Evolutionary conservation across 2,888 invertebrate genomes (phyloP), one percentile per base, ranked within the genome.

Genomic region (Morpho helenor): DNA sequence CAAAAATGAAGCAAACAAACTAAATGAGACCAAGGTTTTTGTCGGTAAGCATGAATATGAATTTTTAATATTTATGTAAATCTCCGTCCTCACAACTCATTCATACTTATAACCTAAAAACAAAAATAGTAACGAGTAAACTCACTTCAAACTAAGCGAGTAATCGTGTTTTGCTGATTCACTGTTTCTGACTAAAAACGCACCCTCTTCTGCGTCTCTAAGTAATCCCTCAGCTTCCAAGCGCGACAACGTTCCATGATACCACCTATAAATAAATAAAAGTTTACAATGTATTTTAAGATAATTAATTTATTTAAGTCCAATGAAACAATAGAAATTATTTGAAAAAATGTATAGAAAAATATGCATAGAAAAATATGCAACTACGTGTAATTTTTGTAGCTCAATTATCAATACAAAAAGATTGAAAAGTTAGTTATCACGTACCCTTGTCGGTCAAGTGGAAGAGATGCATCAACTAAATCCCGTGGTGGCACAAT

Each of bases 141-240:
- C 96, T 94, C 92, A 98, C 98, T 98, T 98, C 70, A 98, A 92
- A 68, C 98, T 98, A 59, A 98, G 92, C 9, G 98, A 98, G 83
- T 97, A 98, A 86, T 98, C 98, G 78, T 96, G 95, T 81, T 96
- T 96, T 52, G 96, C 96, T 58, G 97, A 97, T 86, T 98, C 98
- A 81, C 98, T 98, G 81, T 97, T 97, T 70, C 99, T 92, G 59
- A 99, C 98, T 71, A 99, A 92, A 85, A 98, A 99, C 74, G 97
- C 97, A 65, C 98, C 98, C 89, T 98, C 98, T 67, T 94, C 92
- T 53, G 96, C 93, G 56, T 96, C 93, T 71, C 96, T 91, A 52
- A 99, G 91, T 66, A 97, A 94, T 77, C 94, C 94, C 87, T 99
- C 98, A 50, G 98, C 98, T 84, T 98, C 97, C 60, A 96, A 93